These are phyloP conservation scores for Steinernema scapterisci DNA, from an alignment of 2,888 invertebrate species.

Conservation along the genomic window DNA sequence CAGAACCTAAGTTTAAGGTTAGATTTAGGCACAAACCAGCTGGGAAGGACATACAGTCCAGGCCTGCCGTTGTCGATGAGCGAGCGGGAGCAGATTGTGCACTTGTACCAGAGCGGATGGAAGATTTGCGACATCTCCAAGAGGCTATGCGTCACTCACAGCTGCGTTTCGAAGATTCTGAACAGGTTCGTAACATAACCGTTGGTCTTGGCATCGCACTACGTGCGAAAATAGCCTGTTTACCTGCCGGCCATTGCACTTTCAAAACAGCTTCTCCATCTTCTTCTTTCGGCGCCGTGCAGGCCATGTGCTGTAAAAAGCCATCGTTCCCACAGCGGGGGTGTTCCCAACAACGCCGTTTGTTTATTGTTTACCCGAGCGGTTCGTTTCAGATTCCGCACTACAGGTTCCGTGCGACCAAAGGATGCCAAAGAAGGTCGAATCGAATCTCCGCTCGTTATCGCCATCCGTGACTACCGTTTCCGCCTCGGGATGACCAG, in stretches of 20 bases:
- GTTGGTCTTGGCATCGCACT: not conserved
- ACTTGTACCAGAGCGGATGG: slow-evolving; percentile 62
- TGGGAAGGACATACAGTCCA: slow-evolving; percentile 64
- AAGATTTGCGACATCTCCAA: slow-evolving; percentile 67
- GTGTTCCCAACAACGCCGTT: not conserved
- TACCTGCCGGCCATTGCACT: no score
- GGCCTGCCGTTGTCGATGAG: slow-evolving; percentile 64
- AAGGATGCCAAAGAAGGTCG: slow-evolving; percentile 66
- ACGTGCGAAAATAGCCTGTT: no score
- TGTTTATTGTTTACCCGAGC: no score
- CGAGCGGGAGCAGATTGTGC: slow-evolving; percentile 64
- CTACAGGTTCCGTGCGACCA: slow-evolving; percentile 64
- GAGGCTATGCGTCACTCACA: slow-evolving; percentile 63
- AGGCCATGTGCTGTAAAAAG: no score
- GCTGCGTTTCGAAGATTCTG: slow-evolving; percentile 65
- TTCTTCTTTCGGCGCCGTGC: not conserved
- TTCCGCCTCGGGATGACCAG: slow-evolving; percentile 60
- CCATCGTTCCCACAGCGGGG: no score
- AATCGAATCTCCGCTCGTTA: slow-evolving; percentile 62
- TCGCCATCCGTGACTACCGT: slow-evolving; percentile 64
- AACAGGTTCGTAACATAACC: slow-evolving; percentile 50
- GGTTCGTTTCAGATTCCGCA: slow-evolving; percentile 55
- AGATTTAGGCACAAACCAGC: slow-evolving; percentile 61
- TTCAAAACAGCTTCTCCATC: not conserved
- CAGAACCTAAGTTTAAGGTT: not conserved